A percentile compares a stretch with the other conserved stretches of the same genome.
Conservation (phyloP, 2,113 vertebrate genomes). For the Diphyllodes magnificus region DNA sequence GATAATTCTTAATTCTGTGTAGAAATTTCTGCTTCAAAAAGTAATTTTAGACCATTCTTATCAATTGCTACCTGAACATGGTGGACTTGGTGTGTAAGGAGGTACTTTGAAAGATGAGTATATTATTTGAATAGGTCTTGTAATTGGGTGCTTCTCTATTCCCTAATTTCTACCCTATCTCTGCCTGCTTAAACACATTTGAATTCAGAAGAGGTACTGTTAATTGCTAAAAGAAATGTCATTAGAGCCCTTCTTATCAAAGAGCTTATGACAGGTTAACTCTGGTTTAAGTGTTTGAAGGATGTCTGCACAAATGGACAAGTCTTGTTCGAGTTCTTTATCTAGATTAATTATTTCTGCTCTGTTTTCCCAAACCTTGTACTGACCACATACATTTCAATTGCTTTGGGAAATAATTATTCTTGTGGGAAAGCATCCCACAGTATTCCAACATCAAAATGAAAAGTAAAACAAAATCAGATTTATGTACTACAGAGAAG, state of each 20-base stretch:
- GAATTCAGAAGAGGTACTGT: not conserved
- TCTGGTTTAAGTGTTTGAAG: not conserved
- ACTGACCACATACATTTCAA: not conserved
- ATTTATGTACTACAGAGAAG: not conserved
- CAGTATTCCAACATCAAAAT: not conserved
- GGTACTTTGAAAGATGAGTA: not conserved
- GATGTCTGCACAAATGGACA: not conserved
- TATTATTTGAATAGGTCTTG: not conserved
- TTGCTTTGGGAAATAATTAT: not conserved
- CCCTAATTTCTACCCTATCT: not conserved
- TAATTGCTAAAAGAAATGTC: not conserved
- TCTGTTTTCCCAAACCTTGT: not conserved
- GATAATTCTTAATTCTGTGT: not conserved
- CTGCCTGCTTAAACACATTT: not conserved
- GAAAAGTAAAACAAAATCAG: not conserved
- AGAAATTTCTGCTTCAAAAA: not conserved
- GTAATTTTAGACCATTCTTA: not conserved
- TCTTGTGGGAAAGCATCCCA: not conserved
- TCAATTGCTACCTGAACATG: fast-evolving
- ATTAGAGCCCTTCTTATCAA: not conserved
- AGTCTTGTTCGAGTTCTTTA: not conserved
- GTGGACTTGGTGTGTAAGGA: not conserved
- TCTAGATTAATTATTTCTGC: not conserved
- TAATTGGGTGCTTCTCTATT: not conserved
- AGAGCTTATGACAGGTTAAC: not conserved